These are phyloP conservation scores for Salvelinus alpinus DNA, from an alignment of 2,113 vertebrate genomes.

Conservation along the genomic window DNA sequence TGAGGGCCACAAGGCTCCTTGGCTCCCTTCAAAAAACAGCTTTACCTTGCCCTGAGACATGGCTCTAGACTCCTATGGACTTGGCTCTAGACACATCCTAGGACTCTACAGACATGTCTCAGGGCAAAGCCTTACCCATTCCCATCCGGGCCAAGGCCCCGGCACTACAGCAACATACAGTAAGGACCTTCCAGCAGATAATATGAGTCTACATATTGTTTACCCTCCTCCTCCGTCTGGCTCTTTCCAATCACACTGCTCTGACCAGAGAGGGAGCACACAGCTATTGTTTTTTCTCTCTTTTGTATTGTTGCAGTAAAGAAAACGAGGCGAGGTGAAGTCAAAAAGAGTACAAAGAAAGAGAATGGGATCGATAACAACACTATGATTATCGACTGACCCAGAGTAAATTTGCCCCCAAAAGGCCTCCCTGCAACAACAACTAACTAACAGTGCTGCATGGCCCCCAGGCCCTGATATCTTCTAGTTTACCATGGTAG, in stretches of 20 bases:
- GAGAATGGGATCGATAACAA: slow-evolving; percentile 87
- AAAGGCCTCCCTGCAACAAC: slow-evolving; percentile 60
- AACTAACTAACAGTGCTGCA: background rate
- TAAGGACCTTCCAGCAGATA: slow-evolving; percentile 70
- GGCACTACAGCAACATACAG: slow-evolving; percentile 54
- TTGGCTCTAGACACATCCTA: no score
- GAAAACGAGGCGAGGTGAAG: slow-evolving; percentile 90
- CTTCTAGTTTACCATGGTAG: background rate
- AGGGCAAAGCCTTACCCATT: slow-evolving; percentile 11
- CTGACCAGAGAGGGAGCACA: slow-evolving; percentile 65
- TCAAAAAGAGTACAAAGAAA: slow-evolving; percentile 89
- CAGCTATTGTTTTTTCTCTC: slow-evolving; percentile 75
- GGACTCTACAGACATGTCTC: no score
- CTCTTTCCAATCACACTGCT: slow-evolving; percentile 85
- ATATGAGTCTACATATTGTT: slow-evolving; percentile 84
- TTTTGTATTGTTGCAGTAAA: slow-evolving; percentile 85
- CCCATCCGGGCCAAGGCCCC: slow-evolving; percentile 24
- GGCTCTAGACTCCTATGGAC: no score
- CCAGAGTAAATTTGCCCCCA: slow-evolving; percentile 78
- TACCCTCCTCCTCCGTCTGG: slow-evolving; percentile 72
- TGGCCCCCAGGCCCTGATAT: background rate
- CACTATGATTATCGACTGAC: slow-evolving; percentile 88
- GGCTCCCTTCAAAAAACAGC: slow-evolving; percentile 63
- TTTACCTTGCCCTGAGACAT: background rate
- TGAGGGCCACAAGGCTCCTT: slow-evolving; percentile 52